These are phyloP conservation scores for Nycticebus coucang DNA, from an alignment of 2,113 vertebrate genomes.

Conservation along the genomic window DNA sequence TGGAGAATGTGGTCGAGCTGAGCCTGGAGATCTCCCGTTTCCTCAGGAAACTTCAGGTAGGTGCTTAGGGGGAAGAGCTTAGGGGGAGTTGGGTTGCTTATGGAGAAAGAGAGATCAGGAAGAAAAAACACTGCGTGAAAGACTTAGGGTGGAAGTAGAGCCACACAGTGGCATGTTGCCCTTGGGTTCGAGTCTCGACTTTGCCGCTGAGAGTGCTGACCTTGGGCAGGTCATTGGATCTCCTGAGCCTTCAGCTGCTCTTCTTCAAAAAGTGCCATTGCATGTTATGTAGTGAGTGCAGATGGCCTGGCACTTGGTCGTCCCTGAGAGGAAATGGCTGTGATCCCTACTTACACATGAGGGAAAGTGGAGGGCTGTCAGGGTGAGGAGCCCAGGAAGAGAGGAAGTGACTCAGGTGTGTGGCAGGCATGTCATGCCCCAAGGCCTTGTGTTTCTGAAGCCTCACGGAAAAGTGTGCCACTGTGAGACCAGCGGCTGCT, in stretches of 20 bases:
- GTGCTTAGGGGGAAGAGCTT: conserved; percentile 1
- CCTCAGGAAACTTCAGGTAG: conserved; percentile 90
- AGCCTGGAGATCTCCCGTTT: conserved; percentile 90
- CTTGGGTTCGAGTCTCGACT: background rate
- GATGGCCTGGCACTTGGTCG: background rate
- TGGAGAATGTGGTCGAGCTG: conserved; percentile 92
- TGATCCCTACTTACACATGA: background rate
- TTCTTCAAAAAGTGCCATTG: background rate
- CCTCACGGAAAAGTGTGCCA: background rate
- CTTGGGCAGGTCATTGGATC: background rate
- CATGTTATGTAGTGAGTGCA: background rate
- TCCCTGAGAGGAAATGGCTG: background rate
- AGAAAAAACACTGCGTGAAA: background rate
- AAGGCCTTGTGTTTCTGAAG: background rate
- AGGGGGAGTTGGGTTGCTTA: background rate
- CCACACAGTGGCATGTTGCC: background rate
- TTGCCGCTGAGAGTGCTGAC: background rate
- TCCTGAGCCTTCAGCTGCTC: background rate
- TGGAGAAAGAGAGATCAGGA: background rate
- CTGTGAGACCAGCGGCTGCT: background rate
- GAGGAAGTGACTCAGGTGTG: background rate
- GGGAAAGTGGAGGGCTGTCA: background rate
- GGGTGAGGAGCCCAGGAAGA: background rate
- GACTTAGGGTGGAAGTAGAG: background rate
- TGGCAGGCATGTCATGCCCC: background rate